These are phyloP conservation scores for Cyanoramphus novaezelandiae DNA, from an alignment of 2,113 vertebrate species.

Conservation along the genomic window DNA sequence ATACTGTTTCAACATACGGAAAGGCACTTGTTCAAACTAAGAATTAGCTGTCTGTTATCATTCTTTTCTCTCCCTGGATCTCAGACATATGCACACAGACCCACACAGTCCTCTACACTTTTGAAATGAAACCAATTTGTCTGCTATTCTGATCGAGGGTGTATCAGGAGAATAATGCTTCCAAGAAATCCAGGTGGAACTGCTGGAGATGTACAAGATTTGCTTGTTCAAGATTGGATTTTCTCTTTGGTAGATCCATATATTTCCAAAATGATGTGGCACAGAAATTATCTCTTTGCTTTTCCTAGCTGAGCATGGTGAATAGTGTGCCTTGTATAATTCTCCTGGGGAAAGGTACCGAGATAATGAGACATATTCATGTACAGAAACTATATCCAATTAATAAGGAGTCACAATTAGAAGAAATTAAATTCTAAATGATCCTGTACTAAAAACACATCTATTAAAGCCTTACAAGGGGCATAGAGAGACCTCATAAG, in stretches of 20 bases:
- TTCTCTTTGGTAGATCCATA: background rate
- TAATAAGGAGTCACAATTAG: background rate
- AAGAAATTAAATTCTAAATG: slow-evolving; percentile 12
- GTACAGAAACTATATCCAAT: background rate
- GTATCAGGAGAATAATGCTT: background rate
- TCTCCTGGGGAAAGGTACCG: background rate
- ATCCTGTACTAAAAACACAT: background rate
- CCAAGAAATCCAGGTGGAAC: background rate
- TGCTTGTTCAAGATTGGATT: background rate
- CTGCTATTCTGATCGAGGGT: background rate
- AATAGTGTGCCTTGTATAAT: background rate
- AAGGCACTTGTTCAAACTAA: background rate
- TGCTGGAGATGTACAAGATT: background rate
- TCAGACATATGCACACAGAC: background rate
- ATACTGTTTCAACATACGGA: background rate
- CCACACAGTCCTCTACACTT: background rate
- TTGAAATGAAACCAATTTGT: background rate
- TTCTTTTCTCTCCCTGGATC: background rate
- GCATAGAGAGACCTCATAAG: background rate
- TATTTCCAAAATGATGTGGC: background rate
- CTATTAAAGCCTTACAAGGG: background rate
- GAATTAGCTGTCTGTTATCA: background rate
- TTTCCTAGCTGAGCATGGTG: background rate
- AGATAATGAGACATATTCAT: background rate
- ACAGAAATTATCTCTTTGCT: background rate